These are phyloP conservation scores for Metopia argyrocephala DNA, from an alignment of 2,888 invertebrate genomes.

Conservation along the genomic window DNA sequence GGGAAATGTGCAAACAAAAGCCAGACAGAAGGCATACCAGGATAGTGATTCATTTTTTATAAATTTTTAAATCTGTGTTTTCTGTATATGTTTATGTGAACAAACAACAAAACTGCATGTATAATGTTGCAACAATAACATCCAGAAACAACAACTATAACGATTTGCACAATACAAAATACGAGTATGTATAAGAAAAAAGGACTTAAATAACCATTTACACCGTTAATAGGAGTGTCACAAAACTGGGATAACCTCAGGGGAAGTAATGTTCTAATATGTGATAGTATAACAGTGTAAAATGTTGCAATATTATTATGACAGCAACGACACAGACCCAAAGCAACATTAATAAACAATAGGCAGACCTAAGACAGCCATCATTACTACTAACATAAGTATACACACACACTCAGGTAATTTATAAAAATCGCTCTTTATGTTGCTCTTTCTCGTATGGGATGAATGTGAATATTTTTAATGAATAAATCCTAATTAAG, in stretches of 20 bases:
- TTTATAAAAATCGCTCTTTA: background rate
- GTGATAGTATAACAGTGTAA: background rate
- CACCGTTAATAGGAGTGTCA: conserved; percentile 7
- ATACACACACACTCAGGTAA: background rate
- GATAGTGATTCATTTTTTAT: conserved; percentile 9
- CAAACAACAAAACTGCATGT: background rate
- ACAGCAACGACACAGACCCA: background rate
- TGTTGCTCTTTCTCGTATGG: background rate
- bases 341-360: background rate
- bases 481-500: conserved; percentile 41
- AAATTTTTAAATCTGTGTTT: background rate
- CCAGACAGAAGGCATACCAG: conserved; percentile 14
- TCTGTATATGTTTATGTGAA: background rate
- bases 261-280: background rate
- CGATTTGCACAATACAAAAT: background rate
- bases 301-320: background rate
- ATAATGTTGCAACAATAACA: background rate
- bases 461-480: conserved; percentile 1
- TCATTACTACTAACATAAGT: too few relatives aligned
- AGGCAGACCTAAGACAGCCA: background rate
- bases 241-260: conserved; percentile 30
- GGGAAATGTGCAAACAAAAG: conserved; percentile 39
- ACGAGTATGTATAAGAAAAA: background rate
- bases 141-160: background rate
- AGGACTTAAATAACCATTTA: conserved; percentile 7